Conservation (phyloP, 1,140 invertebrate genomes). For the Metaphire vulgaris region DNA sequence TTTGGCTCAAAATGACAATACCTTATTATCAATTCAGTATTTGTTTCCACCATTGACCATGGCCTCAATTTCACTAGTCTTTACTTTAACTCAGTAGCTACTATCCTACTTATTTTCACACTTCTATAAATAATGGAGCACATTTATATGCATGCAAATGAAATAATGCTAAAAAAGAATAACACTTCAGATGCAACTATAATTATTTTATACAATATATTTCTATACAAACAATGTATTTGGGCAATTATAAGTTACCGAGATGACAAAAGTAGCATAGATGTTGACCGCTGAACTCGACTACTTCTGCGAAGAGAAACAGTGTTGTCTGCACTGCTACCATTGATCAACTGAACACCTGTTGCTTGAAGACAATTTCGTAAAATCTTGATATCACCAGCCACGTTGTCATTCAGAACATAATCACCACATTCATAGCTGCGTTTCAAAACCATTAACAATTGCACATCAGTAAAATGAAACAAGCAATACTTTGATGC, state of each 20-base stretch:
- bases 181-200: background rate
- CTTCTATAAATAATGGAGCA: background rate
- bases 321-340: background rate
- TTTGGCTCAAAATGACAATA: no score
- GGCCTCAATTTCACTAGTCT: no score
- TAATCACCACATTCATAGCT: slow-evolving; percentile 49
- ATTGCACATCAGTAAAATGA: no score
- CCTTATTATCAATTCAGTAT: no score
- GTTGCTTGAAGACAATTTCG: slow-evolving; percentile 41
- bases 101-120: background rate
- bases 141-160: slow-evolving; percentile 1
- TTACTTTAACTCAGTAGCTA: no score
- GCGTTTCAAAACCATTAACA: no score
- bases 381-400: slow-evolving; percentile 40
- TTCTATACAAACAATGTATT: background rate
- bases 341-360: slow-evolving; percentile 39
- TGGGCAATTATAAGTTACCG: no score
- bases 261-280: slow-evolving; percentile 3
- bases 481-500: no score
- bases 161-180: background rate
- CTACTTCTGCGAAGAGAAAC: slow-evolving; percentile 5
- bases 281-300: slow-evolving; percentile 18
- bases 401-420: slow-evolving; percentile 43
- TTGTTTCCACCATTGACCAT: no score
- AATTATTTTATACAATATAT: background rate